These are phyloP conservation scores for Cranoglanis bouderius DNA, from an alignment of 2,113 vertebrate species.

Conservation along the genomic window DNA sequence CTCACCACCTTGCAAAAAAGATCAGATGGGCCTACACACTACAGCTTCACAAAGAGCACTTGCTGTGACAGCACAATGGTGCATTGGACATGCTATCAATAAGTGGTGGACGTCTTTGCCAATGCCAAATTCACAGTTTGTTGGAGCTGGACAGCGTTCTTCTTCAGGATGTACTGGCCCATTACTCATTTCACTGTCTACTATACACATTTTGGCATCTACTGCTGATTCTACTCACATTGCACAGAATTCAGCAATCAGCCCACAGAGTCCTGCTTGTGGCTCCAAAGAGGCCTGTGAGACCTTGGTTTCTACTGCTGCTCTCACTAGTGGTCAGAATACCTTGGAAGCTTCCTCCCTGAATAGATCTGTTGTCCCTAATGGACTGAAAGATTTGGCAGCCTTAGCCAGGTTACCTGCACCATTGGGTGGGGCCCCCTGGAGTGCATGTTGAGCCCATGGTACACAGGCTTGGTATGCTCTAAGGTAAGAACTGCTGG, in stretches of 20 bases:
- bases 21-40: background rate
- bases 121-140: background rate
- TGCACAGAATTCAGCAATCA: background rate
- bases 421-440: background rate
- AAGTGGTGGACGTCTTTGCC: too few relatives aligned
- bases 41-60: background rate
- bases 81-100: background rate
- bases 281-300: background rate
- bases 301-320: background rate
- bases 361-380: background rate
- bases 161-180: background rate
- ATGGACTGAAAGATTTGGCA: background rate
- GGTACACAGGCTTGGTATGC: background rate
- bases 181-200: background rate
- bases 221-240: background rate
- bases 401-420: background rate
- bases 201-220: background rate
- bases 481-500: background rate
- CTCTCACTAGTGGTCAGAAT: background rate
- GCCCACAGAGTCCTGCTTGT: background rate
- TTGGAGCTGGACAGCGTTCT: background rate
- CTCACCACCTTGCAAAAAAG: background rate
- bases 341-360: background rate
- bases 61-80: background rate
- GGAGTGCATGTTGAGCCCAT: background rate